Conservation (phyloP, 1,140 invertebrate species). For the Hypsibius dujardini region DNA sequence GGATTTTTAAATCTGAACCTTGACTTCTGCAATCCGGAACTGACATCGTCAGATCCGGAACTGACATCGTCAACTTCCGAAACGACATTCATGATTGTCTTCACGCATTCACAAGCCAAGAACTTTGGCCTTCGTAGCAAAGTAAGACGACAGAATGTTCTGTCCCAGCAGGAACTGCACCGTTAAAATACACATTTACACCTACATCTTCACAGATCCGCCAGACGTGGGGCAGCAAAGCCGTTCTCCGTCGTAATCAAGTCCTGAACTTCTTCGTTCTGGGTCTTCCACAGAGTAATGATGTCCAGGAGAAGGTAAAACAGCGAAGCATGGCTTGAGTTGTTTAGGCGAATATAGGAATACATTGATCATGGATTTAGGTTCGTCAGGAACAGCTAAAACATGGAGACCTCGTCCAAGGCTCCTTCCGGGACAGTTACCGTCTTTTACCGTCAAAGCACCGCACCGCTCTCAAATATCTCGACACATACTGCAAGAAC, state of each 20-base stretch:
- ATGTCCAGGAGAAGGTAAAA: conserved; percentile 23
- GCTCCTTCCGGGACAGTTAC: conserved; percentile 30
- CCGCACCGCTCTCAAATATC: conserved; percentile 28
- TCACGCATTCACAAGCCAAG: conserved; percentile 22
- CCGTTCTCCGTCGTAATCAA: not conserved
- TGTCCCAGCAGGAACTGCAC: not conserved
- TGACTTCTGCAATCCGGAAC: too few relatives aligned
- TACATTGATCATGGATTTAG: too few relatives aligned
- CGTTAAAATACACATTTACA: not conserved
- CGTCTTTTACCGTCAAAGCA: conserved; percentile 32
- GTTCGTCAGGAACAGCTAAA: too few relatives aligned
- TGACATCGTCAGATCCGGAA: too few relatives aligned
- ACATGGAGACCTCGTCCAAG: conserved; percentile 30
- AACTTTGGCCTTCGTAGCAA: conserved; percentile 27
- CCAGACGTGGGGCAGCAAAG: conserved; percentile 29
- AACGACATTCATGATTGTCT: conserved; percentile 15
- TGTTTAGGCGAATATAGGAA: too few relatives aligned
- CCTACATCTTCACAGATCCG: conserved; percentile 25
- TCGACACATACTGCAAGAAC: conserved; percentile 26
- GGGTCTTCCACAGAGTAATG: conserved; percentile 25
- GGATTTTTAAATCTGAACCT: too few relatives aligned
- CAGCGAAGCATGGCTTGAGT: too few relatives aligned
- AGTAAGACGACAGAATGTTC: not conserved
- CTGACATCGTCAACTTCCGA: too few relatives aligned
- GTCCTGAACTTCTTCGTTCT: conserved; percentile 29